Evolutionary conservation across 2,113 vertebrate genomes (phyloP).

Genomic region (Caranx ignobilis): DNA sequence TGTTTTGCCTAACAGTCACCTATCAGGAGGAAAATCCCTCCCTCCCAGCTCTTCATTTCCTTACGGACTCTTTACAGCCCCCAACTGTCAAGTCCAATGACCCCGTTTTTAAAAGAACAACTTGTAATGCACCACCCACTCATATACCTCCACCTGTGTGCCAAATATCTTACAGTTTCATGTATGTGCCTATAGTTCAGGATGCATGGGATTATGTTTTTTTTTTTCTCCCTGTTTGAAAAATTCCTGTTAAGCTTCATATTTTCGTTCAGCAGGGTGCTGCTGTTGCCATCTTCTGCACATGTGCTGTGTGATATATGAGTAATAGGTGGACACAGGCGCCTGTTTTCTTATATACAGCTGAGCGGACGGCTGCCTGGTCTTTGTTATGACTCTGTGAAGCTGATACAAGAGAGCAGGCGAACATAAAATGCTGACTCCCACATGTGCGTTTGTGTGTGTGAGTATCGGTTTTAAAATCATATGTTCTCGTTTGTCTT

Average conservation of each 20-base stretch:
- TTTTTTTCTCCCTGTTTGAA: constrained; percentile 3
- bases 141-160: constrained; percentile 21
- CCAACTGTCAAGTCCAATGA: constrained; percentile 52
- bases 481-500: constrained; percentile 25
- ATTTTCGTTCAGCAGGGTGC: constrained; percentile 29
- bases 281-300: constrained; percentile 18
- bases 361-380: constrained; percentile 18
- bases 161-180: constrained; percentile 35
- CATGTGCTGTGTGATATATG: constrained; percentile 37
- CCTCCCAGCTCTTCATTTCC: constrained; percentile 56
- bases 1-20: constrained; percentile 65
- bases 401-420: constrained; percentile 1
- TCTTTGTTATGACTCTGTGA: constrained; percentile 36
- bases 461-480: neutral
- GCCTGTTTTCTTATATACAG: constrained; percentile 28
- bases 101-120: constrained; percentile 40
- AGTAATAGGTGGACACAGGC: constrained; percentile 29
- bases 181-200: constrained; percentile 38
- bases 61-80: constrained; percentile 55
- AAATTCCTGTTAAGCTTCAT: constrained; percentile 15
- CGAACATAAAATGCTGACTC: constrained; percentile 29
- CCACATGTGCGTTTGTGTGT: neutral
- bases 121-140: constrained; percentile 5
- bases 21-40: constrained; percentile 51
- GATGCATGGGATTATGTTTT: neutral